Conservation (phyloP, 2,888 invertebrate species). For the Koerneria pararmatus region DNA sequence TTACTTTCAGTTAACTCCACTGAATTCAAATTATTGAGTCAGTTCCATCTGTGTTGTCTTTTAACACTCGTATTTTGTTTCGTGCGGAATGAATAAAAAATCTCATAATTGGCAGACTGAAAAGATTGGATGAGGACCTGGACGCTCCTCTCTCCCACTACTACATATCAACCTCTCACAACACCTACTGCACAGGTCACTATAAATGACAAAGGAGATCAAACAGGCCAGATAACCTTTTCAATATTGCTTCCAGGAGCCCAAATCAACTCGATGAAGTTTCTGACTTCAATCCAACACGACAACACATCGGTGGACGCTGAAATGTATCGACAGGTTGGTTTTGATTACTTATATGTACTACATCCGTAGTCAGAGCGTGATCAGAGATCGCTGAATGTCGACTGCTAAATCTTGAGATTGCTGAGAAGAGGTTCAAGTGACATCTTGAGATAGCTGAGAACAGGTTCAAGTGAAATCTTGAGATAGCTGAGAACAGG, state of each 20-base stretch:
- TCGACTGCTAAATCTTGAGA: too few relatives aligned
- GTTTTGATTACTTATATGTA: neutral
- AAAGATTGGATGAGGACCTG: slow-evolving; percentile 47
- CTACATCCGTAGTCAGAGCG: neutral
- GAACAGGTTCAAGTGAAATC: too few relatives aligned
- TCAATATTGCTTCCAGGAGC: slow-evolving; percentile 27
- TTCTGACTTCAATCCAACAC: slow-evolving; percentile 61
- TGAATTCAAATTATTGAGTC: too few relatives aligned
- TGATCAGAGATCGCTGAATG: too few relatives aligned
- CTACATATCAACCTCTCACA: slow-evolving; percentile 49
- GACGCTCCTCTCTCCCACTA: slow-evolving; percentile 49
- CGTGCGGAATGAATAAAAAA: too few relatives aligned
- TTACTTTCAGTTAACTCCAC: too few relatives aligned
- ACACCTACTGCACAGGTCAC: slow-evolving; percentile 46
- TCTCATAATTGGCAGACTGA: too few relatives aligned
- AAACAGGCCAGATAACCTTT: neutral
- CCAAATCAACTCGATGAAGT: slow-evolving; percentile 32
- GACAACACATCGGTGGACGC: slow-evolving; percentile 91
- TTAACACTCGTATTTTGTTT: too few relatives aligned
- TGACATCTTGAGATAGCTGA: too few relatives aligned
- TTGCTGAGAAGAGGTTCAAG: too few relatives aligned
- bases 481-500: too few relatives aligned
- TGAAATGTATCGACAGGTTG: slow-evolving; percentile 88
- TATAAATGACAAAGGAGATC: neutral
- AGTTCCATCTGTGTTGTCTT: too few relatives aligned